Base-by-base conservation (phyloP, 2,113 vertebrate species). In the Oplegnathus fasciatus region DNA sequence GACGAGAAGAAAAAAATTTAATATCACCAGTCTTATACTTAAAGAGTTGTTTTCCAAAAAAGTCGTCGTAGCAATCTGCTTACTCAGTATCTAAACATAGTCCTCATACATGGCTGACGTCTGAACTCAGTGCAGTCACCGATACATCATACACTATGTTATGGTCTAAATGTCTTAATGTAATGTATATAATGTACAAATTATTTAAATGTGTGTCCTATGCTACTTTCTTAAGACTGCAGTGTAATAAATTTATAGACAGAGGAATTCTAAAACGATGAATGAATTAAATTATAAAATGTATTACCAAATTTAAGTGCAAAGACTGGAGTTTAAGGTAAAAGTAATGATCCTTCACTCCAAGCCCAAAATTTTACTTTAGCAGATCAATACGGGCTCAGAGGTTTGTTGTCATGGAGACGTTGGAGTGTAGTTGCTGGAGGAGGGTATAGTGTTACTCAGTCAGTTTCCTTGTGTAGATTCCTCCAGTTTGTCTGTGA, bases 401-500 rank as follows among this genome's bases (percentile, higher is more conserved):
- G 22, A 54, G 62, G 42, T 44, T 61, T 65, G 48, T 7, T n/a
- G 54, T 71, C 68, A 46, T 64, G 24, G 82, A 66, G 58, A 73
- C 15, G 48, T 18, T 30, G 30, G 40, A 40, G 18, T 15, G 34
- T 15, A 24, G 62, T 30, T 10, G 34, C 48, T 30, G 46, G 32
- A 66, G 32, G 75, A 30, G 50, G 1, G 22, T 26, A 32, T 78
- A n/a, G 64, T 68, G 75, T 78, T 78, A 18, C 50, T 44, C 8
- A 18, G 10, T 67, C 32, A 15, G 32, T 64, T 61, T 64, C 62
- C 34, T 40, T 14, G 34, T 44, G 30, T 28, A 42, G 14, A 57
- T 71, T 78, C 65, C 67, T 58, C 28, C 42, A 73, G 40, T 48
- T 48, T 9, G 4, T 78, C 52, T 78, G 40, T 58, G 26, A 80